A percentile compares a stretch with the other conserved stretches of the same genome.
These are phyloP conservation scores for Cydia strobilella DNA, from an alignment of 1,140 invertebrate species.

Conservation along the genomic window DNA sequence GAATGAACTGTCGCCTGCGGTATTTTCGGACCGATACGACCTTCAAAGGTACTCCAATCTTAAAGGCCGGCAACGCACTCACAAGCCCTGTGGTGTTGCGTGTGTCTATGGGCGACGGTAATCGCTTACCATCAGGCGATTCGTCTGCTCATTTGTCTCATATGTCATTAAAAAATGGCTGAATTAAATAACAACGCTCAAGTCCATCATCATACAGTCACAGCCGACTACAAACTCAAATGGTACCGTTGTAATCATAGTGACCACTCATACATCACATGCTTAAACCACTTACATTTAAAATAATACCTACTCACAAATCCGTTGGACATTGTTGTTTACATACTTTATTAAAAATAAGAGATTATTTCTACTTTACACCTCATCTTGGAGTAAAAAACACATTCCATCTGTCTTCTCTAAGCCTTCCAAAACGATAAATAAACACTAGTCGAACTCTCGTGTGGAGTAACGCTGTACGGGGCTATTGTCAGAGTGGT, in stretches of 20 bases:
- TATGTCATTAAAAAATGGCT: too few species aligned
- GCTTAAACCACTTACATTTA: slow-evolving; percentile 11
- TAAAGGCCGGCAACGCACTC: too few species aligned
- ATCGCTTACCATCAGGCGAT: too few species aligned
- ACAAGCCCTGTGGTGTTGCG: too few species aligned
- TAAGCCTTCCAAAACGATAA: slow-evolving; percentile 76
- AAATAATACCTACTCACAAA: slow-evolving; percentile 22
- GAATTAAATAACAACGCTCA: neutral
- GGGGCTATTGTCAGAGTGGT: slow-evolving; percentile 48
- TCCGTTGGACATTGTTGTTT: slow-evolving; percentile 49
- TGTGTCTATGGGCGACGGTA: too few species aligned
- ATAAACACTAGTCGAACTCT: slow-evolving; percentile 72
- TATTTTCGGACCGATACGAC: too few species aligned
- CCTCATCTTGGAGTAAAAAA: slow-evolving; percentile 64
- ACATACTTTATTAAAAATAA: slow-evolving; percentile 52
- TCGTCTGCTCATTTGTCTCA: too few species aligned
- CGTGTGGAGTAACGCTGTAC: slow-evolving; percentile 55
- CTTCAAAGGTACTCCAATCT: too few species aligned
- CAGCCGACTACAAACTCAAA: neutral
- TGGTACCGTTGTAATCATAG: neutral
- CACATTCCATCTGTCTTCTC: slow-evolving; percentile 74
- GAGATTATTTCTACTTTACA: slow-evolving; percentile 60
- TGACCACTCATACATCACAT: neutral
- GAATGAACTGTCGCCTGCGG: too few species aligned
- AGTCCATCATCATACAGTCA: neutral